Base-by-base conservation (phyloP, 2,888 invertebrate genomes). In the Heliconius hortense region DNA sequence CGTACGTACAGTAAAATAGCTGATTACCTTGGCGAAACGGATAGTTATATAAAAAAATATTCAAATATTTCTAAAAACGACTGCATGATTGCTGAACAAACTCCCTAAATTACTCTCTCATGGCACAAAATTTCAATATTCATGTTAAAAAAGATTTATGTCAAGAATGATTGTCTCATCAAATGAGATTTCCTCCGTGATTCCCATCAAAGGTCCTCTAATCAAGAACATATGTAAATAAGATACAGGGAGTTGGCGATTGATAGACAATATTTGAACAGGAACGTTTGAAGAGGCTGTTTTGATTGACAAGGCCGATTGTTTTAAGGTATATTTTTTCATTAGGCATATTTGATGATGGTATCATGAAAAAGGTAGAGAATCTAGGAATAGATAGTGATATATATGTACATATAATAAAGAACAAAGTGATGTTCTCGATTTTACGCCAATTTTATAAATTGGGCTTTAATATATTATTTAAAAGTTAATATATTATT, bases 221-320 rank as follows among this genome's bases (percentile, higher is more conserved):
- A 67, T 67, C 48, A 67, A 28, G 18, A 21, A 28, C 28, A 21
- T 48, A 43, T 26, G 67, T 26, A 67, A 67, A 67, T 48, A 48
- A 28, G 48, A 67, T 67, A 67, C 21, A 67, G 26, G 21, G 26
- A 43, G 67, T 43, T 67, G 43, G 28, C 48, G 26, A 67, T 26
- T 48, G 28, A 48, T 67, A 15, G 39, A 31, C 31, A 31, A 67
- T 67, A 48, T 67, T 67, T 67, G 21, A 26, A 28, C 48, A 67
- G 67, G 28, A 48, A 67, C 28, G 26, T 67, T 43, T 67, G 43
- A 0, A 43, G 4, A n/a, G 15, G 3, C 26, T 8, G 26, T 67
- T 43, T 67, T 43, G 5, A 26, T 48, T 48, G 28, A 26, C 10
- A 26, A 48, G 18, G 21, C 26, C 43, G 18, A 67, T 48, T 28